These are phyloP conservation scores for Andinoacara biseriatus DNA, from an alignment of 2,113 vertebrate species.

Conservation along the genomic window DNA sequence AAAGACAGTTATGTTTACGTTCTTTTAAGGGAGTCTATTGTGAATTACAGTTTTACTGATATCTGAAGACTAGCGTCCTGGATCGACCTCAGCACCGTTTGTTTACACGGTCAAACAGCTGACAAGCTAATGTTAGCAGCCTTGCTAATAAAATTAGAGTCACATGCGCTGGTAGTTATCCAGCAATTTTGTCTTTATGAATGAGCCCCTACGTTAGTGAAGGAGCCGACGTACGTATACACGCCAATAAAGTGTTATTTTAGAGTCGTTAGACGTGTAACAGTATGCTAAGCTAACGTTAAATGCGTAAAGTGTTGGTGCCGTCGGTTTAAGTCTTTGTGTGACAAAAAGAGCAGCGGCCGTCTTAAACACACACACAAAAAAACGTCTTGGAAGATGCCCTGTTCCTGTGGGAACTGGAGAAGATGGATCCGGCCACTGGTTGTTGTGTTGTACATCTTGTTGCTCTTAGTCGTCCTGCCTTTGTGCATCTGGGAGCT, in stretches of 20 bases:
- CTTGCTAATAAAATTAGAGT: conserved; percentile 17
- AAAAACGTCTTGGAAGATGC: conserved; percentile 79
- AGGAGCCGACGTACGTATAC: not conserved
- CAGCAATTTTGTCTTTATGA: not conserved
- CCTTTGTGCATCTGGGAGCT: conserved; percentile 92
- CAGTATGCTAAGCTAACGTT: conserved; percentile 41
- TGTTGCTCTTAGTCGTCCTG: conserved; percentile 87
- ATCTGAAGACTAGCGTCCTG: not conserved
- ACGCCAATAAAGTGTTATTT: fast-evolving
- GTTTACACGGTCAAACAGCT: conserved; percentile 66
- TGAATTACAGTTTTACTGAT: not conserved
- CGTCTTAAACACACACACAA: not conserved
- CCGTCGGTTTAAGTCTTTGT: not conserved
- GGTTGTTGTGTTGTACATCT: conserved; percentile 88
- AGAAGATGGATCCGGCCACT: conserved; percentile 94
- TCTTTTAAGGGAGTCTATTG: fast-evolving
- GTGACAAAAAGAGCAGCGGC: conserved; percentile 1
- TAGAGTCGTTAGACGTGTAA: not conserved
- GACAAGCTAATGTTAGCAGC: conserved; percentile 61
- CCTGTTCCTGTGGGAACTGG: conserved; percentile 95
- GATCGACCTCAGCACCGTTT: conserved; percentile 28
- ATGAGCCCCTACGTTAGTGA: not conserved
- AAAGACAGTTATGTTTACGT: not conserved
- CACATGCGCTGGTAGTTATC: conserved; percentile 44
- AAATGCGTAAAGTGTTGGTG: not conserved